A percentile compares a stretch with the other conserved stretches of the same genome.
phyloP scores from a whole-genome alignment of 2,113 vertebrate species.

The Gallinago paraguaiae region DNA sequence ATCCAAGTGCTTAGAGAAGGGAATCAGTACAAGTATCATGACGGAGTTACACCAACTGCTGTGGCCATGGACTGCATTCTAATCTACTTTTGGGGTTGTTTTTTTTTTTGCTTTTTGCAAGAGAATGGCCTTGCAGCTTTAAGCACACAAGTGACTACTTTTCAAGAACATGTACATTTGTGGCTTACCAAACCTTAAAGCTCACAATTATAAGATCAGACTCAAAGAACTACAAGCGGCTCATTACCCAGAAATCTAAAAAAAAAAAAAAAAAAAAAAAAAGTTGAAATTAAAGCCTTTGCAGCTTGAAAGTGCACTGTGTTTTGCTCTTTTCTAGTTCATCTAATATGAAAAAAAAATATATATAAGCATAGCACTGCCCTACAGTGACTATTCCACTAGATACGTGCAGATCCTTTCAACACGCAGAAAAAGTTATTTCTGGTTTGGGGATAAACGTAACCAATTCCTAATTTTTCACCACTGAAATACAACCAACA shows the following conservation, averaged over 20 bases:
- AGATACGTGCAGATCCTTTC: background rate
- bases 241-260: background rate
- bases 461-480: background rate
- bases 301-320: background rate
- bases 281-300: background rate
- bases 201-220: background rate
- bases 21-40: background rate
- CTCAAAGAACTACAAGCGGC: background rate
- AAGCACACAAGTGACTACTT: background rate
- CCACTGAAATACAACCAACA: background rate
- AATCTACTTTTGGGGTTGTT: background rate
- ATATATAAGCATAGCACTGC: background rate
- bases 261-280: background rate
- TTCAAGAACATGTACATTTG: background rate
- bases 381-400: background rate
- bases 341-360: background rate
- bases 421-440: background rate
- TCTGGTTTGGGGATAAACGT: background rate
- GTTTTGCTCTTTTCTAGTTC: background rate
- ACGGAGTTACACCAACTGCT: background rate
- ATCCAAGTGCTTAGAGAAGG: background rate
- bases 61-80: background rate
- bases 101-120: background rate
- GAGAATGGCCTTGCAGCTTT: background rate
- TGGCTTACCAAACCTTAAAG: constrained; percentile 35